phyloP scores from a whole-genome alignment of 2,888 invertebrate genomes.

The Drosophila yooni region DNA sequence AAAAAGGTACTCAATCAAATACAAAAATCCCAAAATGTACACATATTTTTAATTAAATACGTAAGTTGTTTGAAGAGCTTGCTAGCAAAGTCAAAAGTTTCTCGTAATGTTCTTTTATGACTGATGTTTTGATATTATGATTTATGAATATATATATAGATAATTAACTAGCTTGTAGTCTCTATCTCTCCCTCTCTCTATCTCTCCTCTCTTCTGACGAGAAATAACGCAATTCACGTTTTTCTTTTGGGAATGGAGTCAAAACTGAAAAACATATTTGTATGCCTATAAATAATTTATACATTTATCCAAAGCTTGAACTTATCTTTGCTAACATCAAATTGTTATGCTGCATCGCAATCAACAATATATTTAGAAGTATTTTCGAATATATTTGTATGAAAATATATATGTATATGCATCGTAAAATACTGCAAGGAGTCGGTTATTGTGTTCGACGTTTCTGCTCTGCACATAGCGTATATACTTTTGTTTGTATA shows the following conservation, averaged over 20 bases:
- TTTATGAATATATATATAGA: not conserved
- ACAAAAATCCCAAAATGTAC: not conserved
- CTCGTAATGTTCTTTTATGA: not conserved
- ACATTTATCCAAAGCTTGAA: not conserved
- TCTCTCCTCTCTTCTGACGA: not conserved
- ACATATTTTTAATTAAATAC: not conserved
- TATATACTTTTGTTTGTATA: conserved; percentile 29
- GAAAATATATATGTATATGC: not conserved
- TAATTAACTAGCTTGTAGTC: not conserved
- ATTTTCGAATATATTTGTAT: not conserved
- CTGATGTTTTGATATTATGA: not conserved
- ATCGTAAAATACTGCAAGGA: not conserved
- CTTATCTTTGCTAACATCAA: not conserved
- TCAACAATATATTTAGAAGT: not conserved
- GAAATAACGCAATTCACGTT: not conserved
- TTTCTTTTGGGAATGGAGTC: not conserved
- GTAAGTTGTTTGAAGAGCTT: not conserved
- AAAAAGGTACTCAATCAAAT: too few species aligned
- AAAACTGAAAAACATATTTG: not conserved
- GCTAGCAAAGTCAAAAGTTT: not conserved
- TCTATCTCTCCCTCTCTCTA: not conserved
- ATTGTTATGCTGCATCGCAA: not conserved
- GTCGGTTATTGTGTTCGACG: not conserved
- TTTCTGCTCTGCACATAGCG: not conserved
- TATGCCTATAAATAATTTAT: not conserved